Evolutionary conservation across 2,888 invertebrate species (phyloP).

Genomic region (Eremobia ochroleuca): DNA sequence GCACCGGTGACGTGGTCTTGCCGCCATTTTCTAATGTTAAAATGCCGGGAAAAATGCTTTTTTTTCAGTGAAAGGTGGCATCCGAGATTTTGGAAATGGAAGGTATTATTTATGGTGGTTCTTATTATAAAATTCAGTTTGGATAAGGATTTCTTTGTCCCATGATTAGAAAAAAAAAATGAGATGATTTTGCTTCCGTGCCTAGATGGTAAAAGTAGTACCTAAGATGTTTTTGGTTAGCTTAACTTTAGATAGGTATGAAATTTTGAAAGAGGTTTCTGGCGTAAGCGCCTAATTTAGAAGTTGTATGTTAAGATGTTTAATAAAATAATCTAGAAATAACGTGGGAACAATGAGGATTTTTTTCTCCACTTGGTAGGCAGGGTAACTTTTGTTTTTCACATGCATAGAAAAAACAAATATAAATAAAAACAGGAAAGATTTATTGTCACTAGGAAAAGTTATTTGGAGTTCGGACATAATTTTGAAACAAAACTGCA

Average conservation of each 20-base stretch:
- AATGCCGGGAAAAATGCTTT: conserved; percentile 72
- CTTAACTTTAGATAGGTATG: neutral
- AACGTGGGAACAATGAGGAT: neutral
- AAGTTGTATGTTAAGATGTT: neutral
- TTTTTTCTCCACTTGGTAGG: neutral
- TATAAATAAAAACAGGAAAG: neutral
- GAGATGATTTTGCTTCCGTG: neutral
- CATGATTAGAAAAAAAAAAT: neutral
- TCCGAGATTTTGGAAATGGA: conserved; percentile 1
- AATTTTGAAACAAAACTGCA: neutral
- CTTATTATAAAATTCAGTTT: conserved; percentile 2
- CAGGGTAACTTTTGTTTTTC: neutral
- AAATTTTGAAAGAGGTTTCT: neutral
- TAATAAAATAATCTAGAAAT: neutral
- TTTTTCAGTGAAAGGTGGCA: conserved; percentile 1
- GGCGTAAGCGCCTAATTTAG: neutral
- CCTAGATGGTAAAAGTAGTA: neutral
- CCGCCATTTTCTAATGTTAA: conserved; percentile 74
- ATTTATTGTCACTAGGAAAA: neutral
- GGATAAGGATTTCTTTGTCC: neutral
- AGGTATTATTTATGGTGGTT: neutral
- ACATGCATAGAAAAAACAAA: neutral
- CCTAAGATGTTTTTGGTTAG: neutral
- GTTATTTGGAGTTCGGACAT: neutral
- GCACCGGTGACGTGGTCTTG: conserved; percentile 80